Evolutionary conservation across 1,140 invertebrate species (phyloP).

Genomic region (Cyclargus thomasi): DNA sequence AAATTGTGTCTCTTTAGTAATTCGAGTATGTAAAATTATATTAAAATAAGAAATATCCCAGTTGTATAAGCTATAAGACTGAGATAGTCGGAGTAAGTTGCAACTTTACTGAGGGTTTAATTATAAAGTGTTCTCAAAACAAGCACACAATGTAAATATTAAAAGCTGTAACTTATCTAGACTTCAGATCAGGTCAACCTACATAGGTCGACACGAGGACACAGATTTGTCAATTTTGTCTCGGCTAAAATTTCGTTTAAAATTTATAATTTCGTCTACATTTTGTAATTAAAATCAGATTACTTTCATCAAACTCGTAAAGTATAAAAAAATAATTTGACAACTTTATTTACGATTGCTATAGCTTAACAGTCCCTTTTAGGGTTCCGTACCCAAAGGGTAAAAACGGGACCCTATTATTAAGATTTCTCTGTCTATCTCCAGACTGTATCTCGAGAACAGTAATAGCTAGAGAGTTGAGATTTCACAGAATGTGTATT

Average conservation of each 20-base stretch:
- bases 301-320: not conserved
- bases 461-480: too few species aligned
- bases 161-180: conserved; percentile 9
- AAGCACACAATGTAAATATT: conserved; percentile 1
- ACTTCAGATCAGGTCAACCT: conserved; percentile 11
- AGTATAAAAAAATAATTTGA: not conserved
- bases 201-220: not conserved
- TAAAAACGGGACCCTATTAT: too few species aligned
- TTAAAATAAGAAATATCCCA: not conserved
- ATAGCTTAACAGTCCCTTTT: too few species aligned
- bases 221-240: not conserved
- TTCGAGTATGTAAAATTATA: too few species aligned
- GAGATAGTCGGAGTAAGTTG: not conserved
- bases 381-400: too few species aligned
- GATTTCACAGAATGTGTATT: too few species aligned
- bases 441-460: too few species aligned
- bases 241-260: not conserved
- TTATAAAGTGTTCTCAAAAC: not conserved
- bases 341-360: not conserved
- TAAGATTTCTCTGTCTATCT: too few species aligned
- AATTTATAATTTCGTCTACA: not conserved
- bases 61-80: not conserved
- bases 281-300: not conserved
- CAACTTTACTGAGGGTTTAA: not conserved
- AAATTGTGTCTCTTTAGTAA: too few species aligned